Evolutionary conservation across 1,140 invertebrate genomes (phyloP).

Genomic region (Stratiolaelaps scimitus): DNA sequence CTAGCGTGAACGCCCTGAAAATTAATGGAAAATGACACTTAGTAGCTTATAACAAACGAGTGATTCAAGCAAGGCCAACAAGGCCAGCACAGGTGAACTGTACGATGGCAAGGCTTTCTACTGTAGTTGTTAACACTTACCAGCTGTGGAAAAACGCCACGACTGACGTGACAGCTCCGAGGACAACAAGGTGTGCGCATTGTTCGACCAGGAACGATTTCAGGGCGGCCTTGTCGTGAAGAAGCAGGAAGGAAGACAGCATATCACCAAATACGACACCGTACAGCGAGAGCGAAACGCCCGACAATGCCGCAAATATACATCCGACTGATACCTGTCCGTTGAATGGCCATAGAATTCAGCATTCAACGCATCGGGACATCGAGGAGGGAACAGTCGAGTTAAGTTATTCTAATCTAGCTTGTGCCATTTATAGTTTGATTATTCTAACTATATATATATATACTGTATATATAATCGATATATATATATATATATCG

Average conservation of each 20-base stretch:
- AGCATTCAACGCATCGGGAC: too few relatives aligned
- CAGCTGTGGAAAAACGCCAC: conserved; percentile 26
- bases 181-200: conserved; percentile 11
- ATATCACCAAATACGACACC: conserved; percentile 22
- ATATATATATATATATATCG: too few relatives aligned
- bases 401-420: too few relatives aligned
- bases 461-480: too few relatives aligned
- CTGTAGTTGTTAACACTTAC: neutral
- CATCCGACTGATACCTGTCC: conserved; percentile 15
- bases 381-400: too few relatives aligned
- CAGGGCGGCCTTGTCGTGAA: neutral
- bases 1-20: conserved; percentile 13
- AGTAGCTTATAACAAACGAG: too few relatives aligned
- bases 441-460: too few relatives aligned
- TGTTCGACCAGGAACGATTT: neutral
- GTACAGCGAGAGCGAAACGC: conserved; percentile 18
- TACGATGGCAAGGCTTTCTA: too few relatives aligned
- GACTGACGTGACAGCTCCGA: neutral
- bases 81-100: too few relatives aligned
- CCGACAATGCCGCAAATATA: conserved; percentile 13
- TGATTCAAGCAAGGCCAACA: too few relatives aligned
- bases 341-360: neutral
- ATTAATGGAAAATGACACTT: too few relatives aligned
- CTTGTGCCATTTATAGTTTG: too few relatives aligned
- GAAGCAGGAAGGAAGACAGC: conserved; percentile 17